A percentile compares a stretch with the other conserved stretches of the same genome.
Conservation (phyloP, 1,140 invertebrate species). For the Leptinotarsa lineolata region DNA sequence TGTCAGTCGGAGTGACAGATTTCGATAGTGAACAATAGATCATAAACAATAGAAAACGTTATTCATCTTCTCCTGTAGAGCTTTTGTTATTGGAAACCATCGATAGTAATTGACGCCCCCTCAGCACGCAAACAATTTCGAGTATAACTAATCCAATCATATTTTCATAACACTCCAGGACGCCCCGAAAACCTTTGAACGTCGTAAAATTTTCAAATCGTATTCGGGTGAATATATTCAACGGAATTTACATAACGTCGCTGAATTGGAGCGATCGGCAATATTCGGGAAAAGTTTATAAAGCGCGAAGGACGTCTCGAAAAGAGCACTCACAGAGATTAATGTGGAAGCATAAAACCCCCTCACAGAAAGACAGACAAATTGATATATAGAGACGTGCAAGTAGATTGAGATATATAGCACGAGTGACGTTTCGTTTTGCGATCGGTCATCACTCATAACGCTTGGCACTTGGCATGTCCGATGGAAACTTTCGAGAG, state of each 20-base stretch:
- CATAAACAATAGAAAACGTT: no score
- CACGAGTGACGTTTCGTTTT: slow-evolving; percentile 33
- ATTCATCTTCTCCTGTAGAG: not conserved
- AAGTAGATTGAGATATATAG: slow-evolving; percentile 49
- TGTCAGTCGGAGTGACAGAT: no score
- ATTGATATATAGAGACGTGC: slow-evolving; percentile 49
- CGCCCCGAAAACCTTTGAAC: not conserved
- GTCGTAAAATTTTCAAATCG: slow-evolving; percentile 9
- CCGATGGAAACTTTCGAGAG: slow-evolving; percentile 23
- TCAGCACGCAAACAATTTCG: not conserved
- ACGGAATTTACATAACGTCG: slow-evolving; percentile 48
- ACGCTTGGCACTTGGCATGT: slow-evolving; percentile 33
- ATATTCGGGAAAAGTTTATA: slow-evolving; percentile 45
- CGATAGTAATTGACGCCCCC: not conserved
- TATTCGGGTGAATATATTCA: slow-evolving; percentile 32
- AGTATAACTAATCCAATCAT: slow-evolving; percentile 1
- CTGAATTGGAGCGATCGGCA: slow-evolving; percentile 42
- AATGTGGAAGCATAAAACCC: slow-evolving; percentile 46
- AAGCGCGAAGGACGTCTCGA: slow-evolving; percentile 32
- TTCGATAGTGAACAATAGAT: no score
- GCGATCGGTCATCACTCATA: slow-evolving; percentile 46
- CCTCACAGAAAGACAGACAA: slow-evolving; percentile 43
- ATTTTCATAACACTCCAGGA: not conserved
- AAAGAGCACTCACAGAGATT: slow-evolving; percentile 48
- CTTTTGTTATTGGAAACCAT: not conserved